A percentile compares a stretch with the other conserved stretches of the same genome.
Evolutionary conservation across 1,140 invertebrate species (phyloP).

Genomic region (Wiebesia pumilae): DNA sequence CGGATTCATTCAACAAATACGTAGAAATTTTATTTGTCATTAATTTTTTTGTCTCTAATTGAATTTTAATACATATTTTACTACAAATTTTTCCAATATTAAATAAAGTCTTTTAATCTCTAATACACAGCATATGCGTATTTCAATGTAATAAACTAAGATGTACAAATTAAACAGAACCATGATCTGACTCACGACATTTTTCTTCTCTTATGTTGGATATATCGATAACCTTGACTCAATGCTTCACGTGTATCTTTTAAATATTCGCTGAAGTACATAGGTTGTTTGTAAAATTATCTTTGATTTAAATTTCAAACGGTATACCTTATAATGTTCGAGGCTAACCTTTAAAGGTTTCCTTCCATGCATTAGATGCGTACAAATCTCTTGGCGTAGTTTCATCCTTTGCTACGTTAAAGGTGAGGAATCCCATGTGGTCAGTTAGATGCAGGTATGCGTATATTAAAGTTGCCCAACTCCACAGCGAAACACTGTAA

Average conservation of each 20-base stretch:
- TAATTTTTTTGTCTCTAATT: too few relatives aligned
- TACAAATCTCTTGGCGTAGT: constrained; percentile 16
- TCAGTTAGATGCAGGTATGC: constrained; percentile 17
- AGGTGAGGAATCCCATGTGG: constrained; percentile 9
- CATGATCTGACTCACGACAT: too few relatives aligned
- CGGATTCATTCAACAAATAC: background rate
- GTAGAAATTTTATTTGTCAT: too few relatives aligned
- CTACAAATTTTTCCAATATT: too few relatives aligned
- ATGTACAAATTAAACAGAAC: too few relatives aligned
- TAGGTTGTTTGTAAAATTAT: constrained; percentile 20
- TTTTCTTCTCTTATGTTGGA: background rate
- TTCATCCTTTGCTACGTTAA: constrained; percentile 26
- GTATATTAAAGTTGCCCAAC: background rate
- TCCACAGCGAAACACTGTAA: background rate
- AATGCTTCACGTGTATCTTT: constrained; percentile 22
- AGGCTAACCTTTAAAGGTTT: constrained; percentile 40
- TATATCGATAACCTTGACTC: background rate
- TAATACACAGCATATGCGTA: too few relatives aligned
- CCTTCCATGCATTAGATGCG: constrained; percentile 26
- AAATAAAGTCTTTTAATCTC: too few relatives aligned
- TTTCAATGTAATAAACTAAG: too few relatives aligned
- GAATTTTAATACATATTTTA: too few relatives aligned
- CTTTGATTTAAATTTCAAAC: constrained; percentile 35
- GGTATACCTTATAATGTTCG: background rate
- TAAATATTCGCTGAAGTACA: background rate